Evolutionary conservation across 2,797 vertebrate genomes (phyloP).

Genomic region (Platyrinchus mystaceus): DNA sequence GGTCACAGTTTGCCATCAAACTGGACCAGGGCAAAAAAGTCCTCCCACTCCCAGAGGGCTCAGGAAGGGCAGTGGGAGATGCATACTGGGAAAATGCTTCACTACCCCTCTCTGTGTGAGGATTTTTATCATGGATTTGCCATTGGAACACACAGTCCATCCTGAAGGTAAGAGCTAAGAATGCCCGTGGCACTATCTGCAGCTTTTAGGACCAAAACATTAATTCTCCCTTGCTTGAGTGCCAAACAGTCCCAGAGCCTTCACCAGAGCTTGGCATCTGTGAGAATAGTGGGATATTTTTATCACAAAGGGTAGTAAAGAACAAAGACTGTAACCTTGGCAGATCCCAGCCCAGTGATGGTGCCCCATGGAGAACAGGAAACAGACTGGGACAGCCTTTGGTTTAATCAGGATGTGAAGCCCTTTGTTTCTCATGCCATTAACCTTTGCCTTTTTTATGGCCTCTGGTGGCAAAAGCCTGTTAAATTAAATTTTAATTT

Average conservation of each 20-base stretch:
- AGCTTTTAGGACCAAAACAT: neutral
- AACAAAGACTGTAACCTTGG: neutral
- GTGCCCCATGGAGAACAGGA: neutral
- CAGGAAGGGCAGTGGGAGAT: neutral
- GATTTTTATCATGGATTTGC: fast-evolving
- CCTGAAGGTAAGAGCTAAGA: neutral
- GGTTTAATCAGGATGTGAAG: constrained; percentile 20
- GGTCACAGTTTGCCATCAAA: neutral
- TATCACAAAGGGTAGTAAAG: neutral
- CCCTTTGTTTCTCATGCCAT: neutral
- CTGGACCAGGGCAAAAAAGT: neutral
- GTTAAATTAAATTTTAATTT: neutral
- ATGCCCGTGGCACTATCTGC: neutral
- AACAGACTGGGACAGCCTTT: neutral
- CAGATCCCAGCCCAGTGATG: neutral
- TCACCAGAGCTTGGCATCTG: neutral
- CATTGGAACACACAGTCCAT: neutral
- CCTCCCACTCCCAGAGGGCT: neutral
- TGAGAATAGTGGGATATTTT: neutral
- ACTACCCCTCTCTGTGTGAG: neutral
- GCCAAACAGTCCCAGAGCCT: neutral
- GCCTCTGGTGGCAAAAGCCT: neutral
- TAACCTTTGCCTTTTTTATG: neutral
- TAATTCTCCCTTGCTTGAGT: neutral
- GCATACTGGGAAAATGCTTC: neutral